These are phyloP conservation scores for Zaprionus davidi DNA, from an alignment of 1,140 invertebrate genomes.

Conservation along the genomic window DNA sequence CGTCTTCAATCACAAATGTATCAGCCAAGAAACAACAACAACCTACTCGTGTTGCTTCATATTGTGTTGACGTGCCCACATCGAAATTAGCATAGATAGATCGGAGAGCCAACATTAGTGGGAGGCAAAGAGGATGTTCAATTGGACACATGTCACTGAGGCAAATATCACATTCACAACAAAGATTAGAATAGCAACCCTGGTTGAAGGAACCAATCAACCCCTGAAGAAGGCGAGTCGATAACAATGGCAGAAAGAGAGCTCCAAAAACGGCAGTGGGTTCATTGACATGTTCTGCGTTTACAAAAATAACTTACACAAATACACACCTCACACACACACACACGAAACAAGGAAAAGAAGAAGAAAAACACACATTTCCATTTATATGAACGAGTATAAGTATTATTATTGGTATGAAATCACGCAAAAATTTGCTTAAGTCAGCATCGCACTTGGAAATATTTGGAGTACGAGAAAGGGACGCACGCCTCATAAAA, in stretches of 20 bases:
- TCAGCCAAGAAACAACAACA: background rate
- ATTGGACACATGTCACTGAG: conserved; percentile 28
- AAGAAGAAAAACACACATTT: background rate
- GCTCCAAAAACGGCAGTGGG: conserved; percentile 37
- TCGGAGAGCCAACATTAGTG: background rate
- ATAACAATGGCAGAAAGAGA: conserved; percentile 11
- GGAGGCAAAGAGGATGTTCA: conserved; percentile 17
- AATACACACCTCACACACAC: conserved; percentile 8
- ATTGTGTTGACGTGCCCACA: background rate
- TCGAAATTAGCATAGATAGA: conserved; percentile 28
- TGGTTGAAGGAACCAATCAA: conserved; percentile 4
- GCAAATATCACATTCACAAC: conserved; percentile 24
- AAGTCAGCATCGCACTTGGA: conserved; percentile 57
- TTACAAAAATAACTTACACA: conserved; percentile 43
- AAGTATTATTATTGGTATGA: conserved; percentile 17
- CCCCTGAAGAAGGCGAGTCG: conserved; percentile 21
- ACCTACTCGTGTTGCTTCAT: background rate
- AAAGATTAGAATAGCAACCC: conserved; percentile 30
- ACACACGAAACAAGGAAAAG: background rate
- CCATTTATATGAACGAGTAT: background rate
- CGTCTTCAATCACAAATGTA: background rate
- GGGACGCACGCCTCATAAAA: conserved; percentile 15
- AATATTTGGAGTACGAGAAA: background rate
- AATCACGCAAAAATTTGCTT: conserved; percentile 51
- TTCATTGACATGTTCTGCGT: conserved; percentile 61